Percentiles rank a stretch among this genome's conserved stretches.
Conservation (phyloP, 2,797 vertebrate species). For the Parambassis ranga region DNA sequence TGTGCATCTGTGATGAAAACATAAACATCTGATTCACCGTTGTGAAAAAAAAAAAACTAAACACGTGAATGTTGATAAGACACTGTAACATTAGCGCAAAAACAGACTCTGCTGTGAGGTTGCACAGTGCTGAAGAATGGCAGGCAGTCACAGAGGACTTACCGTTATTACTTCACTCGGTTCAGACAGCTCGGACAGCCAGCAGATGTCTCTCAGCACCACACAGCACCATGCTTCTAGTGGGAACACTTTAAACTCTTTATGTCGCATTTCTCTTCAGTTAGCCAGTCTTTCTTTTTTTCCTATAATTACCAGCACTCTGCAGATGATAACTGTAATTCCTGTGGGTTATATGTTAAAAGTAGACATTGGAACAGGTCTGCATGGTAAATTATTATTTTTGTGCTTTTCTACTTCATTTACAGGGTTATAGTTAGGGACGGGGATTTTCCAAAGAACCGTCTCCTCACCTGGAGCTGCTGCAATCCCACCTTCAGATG, state of each 20-base stretch:
- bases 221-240: not conserved
- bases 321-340: conserved; percentile 12
- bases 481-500: not conserved
- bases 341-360: too few species aligned
- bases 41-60: conserved; percentile 20
- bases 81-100: not conserved
- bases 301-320: too few species aligned
- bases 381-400: not conserved
- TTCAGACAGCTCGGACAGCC: conserved; percentile 25
- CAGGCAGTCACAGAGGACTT: conserved; percentile 3
- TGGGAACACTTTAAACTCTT: not conserved
- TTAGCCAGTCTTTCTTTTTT: too few species aligned
- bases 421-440: not conserved
- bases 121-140: not conserved
- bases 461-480: conserved; percentile 46
- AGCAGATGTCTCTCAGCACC: conserved; percentile 53
- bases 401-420: not conserved
- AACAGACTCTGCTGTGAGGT: too few species aligned
- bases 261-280: not conserved
- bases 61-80: not conserved
- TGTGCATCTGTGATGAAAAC: not conserved
- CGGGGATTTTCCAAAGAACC: not conserved
- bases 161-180: conserved; percentile 12
- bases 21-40: not conserved
- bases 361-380: too few species aligned